Conservation (phyloP, 2,113 vertebrate species). For the Macaca nemestrina region DNA sequence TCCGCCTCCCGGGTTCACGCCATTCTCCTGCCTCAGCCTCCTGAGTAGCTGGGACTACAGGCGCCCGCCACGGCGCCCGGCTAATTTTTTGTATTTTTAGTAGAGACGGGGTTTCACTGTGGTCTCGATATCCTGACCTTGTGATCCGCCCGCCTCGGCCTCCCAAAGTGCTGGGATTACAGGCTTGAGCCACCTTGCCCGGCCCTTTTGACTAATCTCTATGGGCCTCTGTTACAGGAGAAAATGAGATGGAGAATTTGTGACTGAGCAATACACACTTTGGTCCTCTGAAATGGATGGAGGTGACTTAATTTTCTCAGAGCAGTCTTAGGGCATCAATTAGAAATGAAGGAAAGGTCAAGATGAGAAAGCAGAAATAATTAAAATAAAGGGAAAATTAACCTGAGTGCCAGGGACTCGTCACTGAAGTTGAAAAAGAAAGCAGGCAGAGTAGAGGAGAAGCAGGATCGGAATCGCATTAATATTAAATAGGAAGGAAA, state of each 20-base stretch:
- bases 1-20: no score
- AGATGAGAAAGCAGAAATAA: conserved; percentile 51
- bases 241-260: conserved; percentile 44
- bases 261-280: not conserved
- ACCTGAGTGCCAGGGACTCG: conserved; percentile 5
- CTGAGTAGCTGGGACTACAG: no score
- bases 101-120: no score
- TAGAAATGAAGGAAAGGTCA: conserved; percentile 62
- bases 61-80: no score
- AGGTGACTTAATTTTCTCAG: conserved; percentile 47
- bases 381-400: conserved; percentile 60
- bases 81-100: no score
- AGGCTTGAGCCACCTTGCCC: no score
- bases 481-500: not conserved
- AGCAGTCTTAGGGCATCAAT: conserved; percentile 25
- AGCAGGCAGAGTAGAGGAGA: not conserved
- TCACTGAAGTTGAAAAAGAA: conserved; percentile 17
- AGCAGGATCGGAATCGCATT: not conserved
- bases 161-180: no score
- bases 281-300: not conserved
- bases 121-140: no score
- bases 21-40: no score
- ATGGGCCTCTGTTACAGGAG: not conserved
- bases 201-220: not conserved
- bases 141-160: no score